phyloP scores from a whole-genome alignment of 1,140 invertebrate genomes.

The Drosophila orena region DNA sequence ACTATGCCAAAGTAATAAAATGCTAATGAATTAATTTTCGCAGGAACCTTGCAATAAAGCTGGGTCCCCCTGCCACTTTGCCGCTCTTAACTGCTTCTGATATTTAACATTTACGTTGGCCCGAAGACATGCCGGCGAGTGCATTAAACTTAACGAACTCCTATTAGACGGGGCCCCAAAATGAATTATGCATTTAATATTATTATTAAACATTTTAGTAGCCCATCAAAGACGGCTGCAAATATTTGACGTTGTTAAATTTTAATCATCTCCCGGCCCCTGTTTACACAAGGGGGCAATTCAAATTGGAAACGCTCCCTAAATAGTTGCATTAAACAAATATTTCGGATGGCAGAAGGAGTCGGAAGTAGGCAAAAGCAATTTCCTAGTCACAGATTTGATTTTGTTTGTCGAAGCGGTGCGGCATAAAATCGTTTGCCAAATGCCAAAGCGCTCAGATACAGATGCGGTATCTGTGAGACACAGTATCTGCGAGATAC shows the following conservation, averaged over 20 bases:
- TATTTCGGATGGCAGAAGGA: conserved; percentile 22
- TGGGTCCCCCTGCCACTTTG: not conserved
- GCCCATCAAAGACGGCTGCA: conserved; percentile 46
- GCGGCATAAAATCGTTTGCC: conserved; percentile 45
- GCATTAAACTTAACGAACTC: conserved; percentile 64
- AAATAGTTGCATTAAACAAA: conserved; percentile 60
- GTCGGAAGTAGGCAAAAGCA: conserved; percentile 63
- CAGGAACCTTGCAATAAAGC: conserved; percentile 67
- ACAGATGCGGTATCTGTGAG: conserved; percentile 41
- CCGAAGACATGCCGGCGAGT: conserved; percentile 39
- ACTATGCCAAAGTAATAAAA: conserved; percentile 68
- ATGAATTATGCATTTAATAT: conserved; percentile 63
- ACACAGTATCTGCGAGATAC: conserved; percentile 71
- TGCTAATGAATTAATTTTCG: conserved; percentile 81
- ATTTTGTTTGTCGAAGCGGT: conserved; percentile 62
- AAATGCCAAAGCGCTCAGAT: conserved; percentile 42
- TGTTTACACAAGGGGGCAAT: conserved; percentile 20
- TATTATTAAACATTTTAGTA: conserved; percentile 47
- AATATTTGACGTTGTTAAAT: conserved; percentile 52
- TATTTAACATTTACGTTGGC: conserved; percentile 39
- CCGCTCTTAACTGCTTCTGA: conserved; percentile 11
- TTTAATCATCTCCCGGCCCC: conserved; percentile 38
- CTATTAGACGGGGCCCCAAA: conserved; percentile 55
- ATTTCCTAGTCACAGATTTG: conserved; percentile 68
- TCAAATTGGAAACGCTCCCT: conserved; percentile 50